Evolutionary conservation across 2,888 invertebrate genomes (phyloP).

Genomic region (Criorhina ranunculi): DNA sequence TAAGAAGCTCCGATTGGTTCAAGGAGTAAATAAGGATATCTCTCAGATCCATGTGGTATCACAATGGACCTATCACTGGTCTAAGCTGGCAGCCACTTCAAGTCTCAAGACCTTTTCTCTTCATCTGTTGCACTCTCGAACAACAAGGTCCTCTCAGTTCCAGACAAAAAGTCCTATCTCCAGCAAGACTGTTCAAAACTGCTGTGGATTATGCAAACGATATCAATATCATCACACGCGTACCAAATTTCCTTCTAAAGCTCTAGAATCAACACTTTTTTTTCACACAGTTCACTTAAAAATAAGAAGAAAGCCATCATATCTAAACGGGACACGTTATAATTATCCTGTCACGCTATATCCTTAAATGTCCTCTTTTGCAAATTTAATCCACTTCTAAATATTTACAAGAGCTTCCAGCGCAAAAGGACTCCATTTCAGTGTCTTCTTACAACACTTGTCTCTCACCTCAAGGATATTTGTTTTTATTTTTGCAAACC

Average conservation of each 20-base stretch:
- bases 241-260: neutral
- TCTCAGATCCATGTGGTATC: too few relatives aligned
- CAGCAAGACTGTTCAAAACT: too few relatives aligned
- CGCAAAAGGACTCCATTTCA: slow-evolving; percentile 38
- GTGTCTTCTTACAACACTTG: neutral
- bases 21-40: too few relatives aligned
- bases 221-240: too few relatives aligned
- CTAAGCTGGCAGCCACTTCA: too few relatives aligned
- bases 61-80: too few relatives aligned
- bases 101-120: too few relatives aligned
- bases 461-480: slow-evolving; percentile 53
- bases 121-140: too few relatives aligned
- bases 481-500: neutral
- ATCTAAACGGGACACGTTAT: slow-evolving; percentile 48
- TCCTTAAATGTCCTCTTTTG: slow-evolving; percentile 78
- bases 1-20: too few relatives aligned
- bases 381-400: slow-evolving; percentile 75
- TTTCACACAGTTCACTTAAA: slow-evolving; percentile 32
- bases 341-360: slow-evolving; percentile 81
- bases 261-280: slow-evolving; percentile 29
- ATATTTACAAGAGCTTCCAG: slow-evolving; percentile 60
- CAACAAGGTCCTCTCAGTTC: too few relatives aligned
- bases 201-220: too few relatives aligned
- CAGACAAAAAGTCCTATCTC: too few relatives aligned
- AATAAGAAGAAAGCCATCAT: neutral